Evolutionary conservation across 2,888 invertebrate species (phyloP).

Genomic region (Lepidochrysops patricia): DNA sequence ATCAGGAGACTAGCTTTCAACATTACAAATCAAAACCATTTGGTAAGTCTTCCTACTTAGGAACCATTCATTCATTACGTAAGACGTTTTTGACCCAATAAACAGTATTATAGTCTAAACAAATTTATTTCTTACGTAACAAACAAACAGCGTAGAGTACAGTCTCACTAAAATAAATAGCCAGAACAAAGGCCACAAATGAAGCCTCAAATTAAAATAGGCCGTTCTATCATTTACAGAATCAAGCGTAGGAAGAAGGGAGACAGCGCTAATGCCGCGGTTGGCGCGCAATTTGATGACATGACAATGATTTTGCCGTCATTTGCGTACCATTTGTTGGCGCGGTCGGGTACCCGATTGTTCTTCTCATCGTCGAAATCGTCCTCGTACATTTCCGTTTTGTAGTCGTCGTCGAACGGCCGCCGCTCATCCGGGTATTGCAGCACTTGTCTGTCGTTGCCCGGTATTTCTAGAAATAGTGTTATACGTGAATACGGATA

Average conservation of each 20-base stretch:
- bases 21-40: background rate
- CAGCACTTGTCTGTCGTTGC: slow-evolving; percentile 61
- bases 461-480: slow-evolving; percentile 59
- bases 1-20: background rate
- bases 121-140: too few relatives aligned
- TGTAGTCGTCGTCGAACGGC: slow-evolving; percentile 59
- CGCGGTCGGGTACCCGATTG: slow-evolving; percentile 64
- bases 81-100: too few relatives aligned
- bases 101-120: too few relatives aligned
- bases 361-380: slow-evolving; percentile 43
- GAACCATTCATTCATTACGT: too few relatives aligned
- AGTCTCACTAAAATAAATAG: slow-evolving; percentile 2
- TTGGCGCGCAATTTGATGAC: slow-evolving; percentile 35
- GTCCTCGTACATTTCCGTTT: slow-evolving; percentile 53
- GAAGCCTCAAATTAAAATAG: slow-evolving; percentile 14
- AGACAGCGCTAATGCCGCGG: slow-evolving; percentile 30
- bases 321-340: slow-evolving; percentile 69
- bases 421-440: slow-evolving; percentile 58
- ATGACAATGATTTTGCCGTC: slow-evolving; percentile 51
- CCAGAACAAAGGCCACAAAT: slow-evolving; percentile 4
- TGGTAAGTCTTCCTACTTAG: background rate
- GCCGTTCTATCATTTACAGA: slow-evolving; percentile 11
- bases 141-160: too few relatives aligned
- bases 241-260: slow-evolving; percentile 34
- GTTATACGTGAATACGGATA: too few relatives aligned